Conservation (phyloP, 2,113 vertebrate genomes). For the Syngnathoides biaculeatus region DNA sequence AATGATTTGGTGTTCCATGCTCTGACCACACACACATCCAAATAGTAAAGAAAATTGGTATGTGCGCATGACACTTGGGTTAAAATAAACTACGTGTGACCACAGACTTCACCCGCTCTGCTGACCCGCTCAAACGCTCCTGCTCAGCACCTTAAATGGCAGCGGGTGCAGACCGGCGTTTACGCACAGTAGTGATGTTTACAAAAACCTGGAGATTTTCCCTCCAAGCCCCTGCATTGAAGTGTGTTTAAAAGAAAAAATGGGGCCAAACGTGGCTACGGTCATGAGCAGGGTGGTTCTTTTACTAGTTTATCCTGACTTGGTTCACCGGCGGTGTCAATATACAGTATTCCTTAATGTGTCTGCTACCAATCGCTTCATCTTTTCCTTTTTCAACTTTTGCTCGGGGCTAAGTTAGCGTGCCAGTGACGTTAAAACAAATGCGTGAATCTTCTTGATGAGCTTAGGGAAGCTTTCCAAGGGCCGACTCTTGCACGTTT, state of each 20-base stretch:
- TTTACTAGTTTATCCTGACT: conserved; percentile 32
- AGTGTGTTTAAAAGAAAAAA: conserved; percentile 17
- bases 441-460: conserved; percentile 48
- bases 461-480: conserved; percentile 51
- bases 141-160: conserved; percentile 66
- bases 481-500: conserved; percentile 49
- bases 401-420: conserved; percentile 36
- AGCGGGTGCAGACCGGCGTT: conserved; percentile 36
- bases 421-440: conserved; percentile 30
- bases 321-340: not conserved
- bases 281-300: not conserved
- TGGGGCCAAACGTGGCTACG: conserved; percentile 14
- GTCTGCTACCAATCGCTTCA: not conserved
- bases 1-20: conserved; percentile 1
- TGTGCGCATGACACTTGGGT: conserved; percentile 33
- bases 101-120: conserved; percentile 29
- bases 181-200: conserved; percentile 49
- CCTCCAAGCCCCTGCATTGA: conserved; percentile 21
- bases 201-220: conserved; percentile 40
- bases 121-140: conserved; percentile 11
- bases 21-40: conserved; percentile 50
- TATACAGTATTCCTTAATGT: not conserved
- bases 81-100: conserved; percentile 53
- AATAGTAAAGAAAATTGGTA: conserved; percentile 30
- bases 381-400: conserved; percentile 2